These are phyloP conservation scores for Ruditapes philippinarum DNA, from an alignment of 1,140 invertebrate genomes.

Conservation along the genomic window DNA sequence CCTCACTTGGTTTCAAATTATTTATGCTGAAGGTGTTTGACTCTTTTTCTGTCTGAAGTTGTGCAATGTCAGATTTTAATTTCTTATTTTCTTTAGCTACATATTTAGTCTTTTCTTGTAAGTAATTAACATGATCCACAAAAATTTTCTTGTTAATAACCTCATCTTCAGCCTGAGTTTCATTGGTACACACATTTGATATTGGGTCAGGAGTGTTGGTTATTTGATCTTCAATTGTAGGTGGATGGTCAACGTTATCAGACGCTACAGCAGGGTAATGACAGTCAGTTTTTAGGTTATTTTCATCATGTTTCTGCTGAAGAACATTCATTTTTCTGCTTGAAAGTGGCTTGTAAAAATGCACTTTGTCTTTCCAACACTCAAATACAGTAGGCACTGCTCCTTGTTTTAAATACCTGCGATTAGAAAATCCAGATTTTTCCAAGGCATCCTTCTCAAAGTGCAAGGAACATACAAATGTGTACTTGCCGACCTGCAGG, in stretches of 20 bases:
- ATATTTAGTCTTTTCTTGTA: neutral
- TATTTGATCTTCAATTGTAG: no score
- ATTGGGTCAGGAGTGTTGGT: no score
- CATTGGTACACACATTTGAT: no score
- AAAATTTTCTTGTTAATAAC: neutral
- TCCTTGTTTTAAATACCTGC: conserved; percentile 32
- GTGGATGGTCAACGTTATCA: no score
- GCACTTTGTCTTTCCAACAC: conserved; percentile 24
- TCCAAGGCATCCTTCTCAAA: neutral
- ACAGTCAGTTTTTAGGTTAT: neutral
- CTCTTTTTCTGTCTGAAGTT: neutral
- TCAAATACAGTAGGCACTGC: conserved; percentile 48
- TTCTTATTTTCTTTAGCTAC: conserved; percentile 4
- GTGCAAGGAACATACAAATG: conserved; percentile 33
- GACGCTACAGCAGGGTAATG: no score
- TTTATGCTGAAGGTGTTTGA: conserved; percentile 1
- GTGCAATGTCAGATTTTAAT: neutral
- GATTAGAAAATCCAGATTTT: conserved; percentile 37
- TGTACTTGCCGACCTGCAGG: neutral
- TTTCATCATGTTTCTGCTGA: conserved; percentile 3
- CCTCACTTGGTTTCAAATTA: conserved; percentile 13
- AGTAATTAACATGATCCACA: neutral
- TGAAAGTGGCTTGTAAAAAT: neutral
- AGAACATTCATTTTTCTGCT: neutral
- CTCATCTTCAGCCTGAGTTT: neutral